Conservation (phyloP, 1,140 invertebrate species). For the Trigoniulus corallinus region DNA sequence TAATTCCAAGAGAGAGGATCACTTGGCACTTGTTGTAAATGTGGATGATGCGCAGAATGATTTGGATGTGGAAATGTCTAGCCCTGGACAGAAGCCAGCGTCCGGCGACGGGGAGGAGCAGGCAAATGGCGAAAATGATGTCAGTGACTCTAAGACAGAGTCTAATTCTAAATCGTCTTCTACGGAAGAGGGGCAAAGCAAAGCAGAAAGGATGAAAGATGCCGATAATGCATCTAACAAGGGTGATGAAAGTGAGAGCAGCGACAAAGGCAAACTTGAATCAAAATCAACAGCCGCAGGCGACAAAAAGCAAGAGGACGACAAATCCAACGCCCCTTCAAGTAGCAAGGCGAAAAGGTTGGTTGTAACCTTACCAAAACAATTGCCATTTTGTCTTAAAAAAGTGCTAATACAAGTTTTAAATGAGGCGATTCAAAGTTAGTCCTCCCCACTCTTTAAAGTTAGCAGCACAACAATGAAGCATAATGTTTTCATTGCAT, state of each 20-base stretch:
- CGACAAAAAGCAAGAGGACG: too few relatives aligned
- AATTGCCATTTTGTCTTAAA: neutral
- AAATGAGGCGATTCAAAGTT: too few relatives aligned
- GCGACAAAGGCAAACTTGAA: too few relatives aligned
- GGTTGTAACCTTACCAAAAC: conserved; percentile 14
- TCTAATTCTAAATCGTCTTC: neutral
- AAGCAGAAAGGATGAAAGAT: too few relatives aligned
- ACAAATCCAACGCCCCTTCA: conserved; percentile 2
- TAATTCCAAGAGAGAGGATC: conserved; percentile 13
- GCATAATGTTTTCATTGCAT: too few relatives aligned
- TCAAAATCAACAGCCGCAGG: too few relatives aligned
- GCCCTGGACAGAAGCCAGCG: conserved; percentile 8
- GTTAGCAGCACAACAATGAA: too few relatives aligned
- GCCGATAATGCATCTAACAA: too few relatives aligned
- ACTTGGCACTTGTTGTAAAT: conserved; percentile 23
- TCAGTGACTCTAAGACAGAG: neutral
- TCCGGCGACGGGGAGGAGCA: conserved; percentile 2
- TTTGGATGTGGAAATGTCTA: conserved; percentile 20
- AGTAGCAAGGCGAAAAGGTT: conserved; percentile 21
- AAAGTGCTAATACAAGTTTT: too few relatives aligned
- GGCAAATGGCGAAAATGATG: conserved; percentile 6
- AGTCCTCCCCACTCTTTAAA: too few relatives aligned
- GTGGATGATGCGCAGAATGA: conserved; percentile 26
- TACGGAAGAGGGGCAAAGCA: too few relatives aligned
- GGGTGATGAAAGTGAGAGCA: too few relatives aligned